A percentile compares a stretch with the other conserved stretches of the same genome.
Conservation (phyloP, 2,888 invertebrate genomes). For the Pseudeuparius sepicola region DNA sequence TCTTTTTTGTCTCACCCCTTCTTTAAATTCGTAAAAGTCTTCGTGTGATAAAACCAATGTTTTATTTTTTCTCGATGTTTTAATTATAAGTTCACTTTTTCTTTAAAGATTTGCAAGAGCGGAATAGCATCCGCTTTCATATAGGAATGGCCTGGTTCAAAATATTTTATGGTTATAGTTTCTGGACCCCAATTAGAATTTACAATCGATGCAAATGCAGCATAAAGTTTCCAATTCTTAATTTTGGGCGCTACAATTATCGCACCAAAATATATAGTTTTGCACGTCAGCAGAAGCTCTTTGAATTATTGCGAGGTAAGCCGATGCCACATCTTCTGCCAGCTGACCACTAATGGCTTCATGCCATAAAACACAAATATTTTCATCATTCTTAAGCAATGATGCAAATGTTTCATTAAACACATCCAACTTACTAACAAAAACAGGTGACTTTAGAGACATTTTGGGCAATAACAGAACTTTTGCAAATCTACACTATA, state of each 20-base stretch:
- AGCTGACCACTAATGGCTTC: constrained; percentile 16
- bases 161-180: constrained; percentile 8
- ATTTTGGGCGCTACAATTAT: constrained; percentile 10
- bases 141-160: constrained; percentile 10
- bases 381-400: constrained; percentile 11
- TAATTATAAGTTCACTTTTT: constrained; percentile 9
- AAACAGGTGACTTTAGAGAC: constrained; percentile 10
- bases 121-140: constrained; percentile 8
- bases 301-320: constrained; percentile 11
- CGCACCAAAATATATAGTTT: constrained; percentile 11
- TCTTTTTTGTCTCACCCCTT: constrained; percentile 5
- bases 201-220: constrained; percentile 9
- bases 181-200: constrained; percentile 9
- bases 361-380: constrained; percentile 18
- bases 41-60: constrained; percentile 5
- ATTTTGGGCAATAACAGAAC: constrained; percentile 8
- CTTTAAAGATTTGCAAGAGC: constrained; percentile 6
- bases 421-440: constrained; percentile 6
- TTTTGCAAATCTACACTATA: constrained; percentile 9
- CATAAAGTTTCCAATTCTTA: constrained; percentile 11
- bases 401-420: constrained; percentile 11
- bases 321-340: constrained; percentile 16
- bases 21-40: constrained; percentile 11
- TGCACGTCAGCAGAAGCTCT: constrained; percentile 5
- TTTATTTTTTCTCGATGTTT: constrained; percentile 8